Evolutionary conservation across 2,113 vertebrate genomes (phyloP).

Genomic region (Aspidoscelis tigris): DNA sequence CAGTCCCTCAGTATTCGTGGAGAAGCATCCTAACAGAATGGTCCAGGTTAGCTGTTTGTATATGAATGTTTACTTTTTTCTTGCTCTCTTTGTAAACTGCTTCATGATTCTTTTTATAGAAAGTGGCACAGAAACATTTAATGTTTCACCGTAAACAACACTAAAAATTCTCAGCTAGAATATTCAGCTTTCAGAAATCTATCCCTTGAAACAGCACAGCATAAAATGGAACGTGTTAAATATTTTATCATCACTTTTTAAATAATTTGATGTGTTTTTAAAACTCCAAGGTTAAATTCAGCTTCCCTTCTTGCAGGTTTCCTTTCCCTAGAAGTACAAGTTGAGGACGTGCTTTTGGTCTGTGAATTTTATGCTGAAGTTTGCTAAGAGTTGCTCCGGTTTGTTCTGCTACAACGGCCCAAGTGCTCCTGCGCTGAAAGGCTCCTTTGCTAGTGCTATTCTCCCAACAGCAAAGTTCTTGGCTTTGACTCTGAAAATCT

Average conservation of each 20-base stretch:
- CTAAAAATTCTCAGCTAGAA: not conserved
- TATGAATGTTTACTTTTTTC: too few relatives aligned
- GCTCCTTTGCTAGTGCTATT: too few relatives aligned
- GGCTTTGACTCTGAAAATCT: too few relatives aligned
- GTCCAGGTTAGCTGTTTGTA: not conserved
- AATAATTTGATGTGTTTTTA: not conserved
- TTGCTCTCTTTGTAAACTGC: not conserved
- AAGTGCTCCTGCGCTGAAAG: not conserved
- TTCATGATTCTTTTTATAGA: not conserved
- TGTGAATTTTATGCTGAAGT: too few relatives aligned
- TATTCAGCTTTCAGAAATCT: not conserved
- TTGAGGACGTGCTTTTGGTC: not conserved
- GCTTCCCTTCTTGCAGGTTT: not conserved
- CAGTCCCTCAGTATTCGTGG: too few relatives aligned
- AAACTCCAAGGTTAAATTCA: not conserved
- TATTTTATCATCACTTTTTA: not conserved
- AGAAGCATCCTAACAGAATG: too few relatives aligned
- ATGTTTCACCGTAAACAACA: not conserved
- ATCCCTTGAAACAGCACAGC: not conserved
- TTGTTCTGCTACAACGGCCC: too few relatives aligned
- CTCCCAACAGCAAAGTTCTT: too few relatives aligned
- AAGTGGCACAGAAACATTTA: not conserved
- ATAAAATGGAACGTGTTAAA: not conserved
- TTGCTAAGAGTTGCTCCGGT: too few relatives aligned
- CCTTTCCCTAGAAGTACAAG: not conserved